Conservation (phyloP, 2,888 invertebrate genomes). For the Habrosyne pyritoides region DNA sequence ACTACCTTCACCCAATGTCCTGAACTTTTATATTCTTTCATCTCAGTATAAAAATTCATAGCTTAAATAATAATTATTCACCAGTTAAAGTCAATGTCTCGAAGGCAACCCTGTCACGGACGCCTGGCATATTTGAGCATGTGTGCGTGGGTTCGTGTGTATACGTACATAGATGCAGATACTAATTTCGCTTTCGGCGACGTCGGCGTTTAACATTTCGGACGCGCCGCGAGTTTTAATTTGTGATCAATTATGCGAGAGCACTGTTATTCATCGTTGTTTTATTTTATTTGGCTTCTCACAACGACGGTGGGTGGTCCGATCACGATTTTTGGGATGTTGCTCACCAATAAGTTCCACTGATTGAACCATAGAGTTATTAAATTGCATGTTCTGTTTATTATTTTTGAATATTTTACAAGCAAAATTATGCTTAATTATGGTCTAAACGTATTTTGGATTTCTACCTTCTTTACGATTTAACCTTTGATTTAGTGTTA, state of each 20-base stretch:
- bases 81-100: conserved; percentile 18
- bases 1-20: no score
- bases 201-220: conserved; percentile 76
- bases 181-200: conserved; percentile 79
- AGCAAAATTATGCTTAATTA: neutral
- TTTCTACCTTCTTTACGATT: no score
- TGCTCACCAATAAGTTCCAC: conserved; percentile 76
- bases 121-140: conserved; percentile 23
- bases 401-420: neutral
- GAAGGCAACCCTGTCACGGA: conserved; percentile 32
- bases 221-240: conserved; percentile 81
- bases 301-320: conserved; percentile 79
- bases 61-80: conserved; percentile 1
- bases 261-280: conserved; percentile 81
- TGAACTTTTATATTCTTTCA: neutral
- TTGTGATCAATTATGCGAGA: conserved; percentile 83
- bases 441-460: neutral
- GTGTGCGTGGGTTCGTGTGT: conserved; percentile 43
- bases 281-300: conserved; percentile 82
- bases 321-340: conserved; percentile 77
- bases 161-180: conserved; percentile 42
- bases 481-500: no score
- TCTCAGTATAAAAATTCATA: neutral
- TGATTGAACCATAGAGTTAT: conserved; percentile 70
- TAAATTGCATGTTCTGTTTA: conserved; percentile 24